Conservation (phyloP, 2,888 invertebrate genomes). For the Luperina testacea region DNA sequence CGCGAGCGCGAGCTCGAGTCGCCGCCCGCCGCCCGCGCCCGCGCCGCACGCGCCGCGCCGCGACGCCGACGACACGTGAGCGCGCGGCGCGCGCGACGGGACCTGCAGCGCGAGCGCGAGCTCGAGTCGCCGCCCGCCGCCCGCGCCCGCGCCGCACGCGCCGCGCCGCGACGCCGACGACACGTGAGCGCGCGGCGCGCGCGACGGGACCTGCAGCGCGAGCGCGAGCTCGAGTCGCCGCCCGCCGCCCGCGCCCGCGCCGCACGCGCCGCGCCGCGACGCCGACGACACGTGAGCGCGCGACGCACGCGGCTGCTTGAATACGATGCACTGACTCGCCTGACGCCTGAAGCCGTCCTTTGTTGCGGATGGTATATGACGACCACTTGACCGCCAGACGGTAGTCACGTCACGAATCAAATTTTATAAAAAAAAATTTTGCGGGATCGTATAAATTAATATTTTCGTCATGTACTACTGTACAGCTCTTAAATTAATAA, state of each 20-base stretch:
- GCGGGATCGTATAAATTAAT: neutral
- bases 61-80: no score
- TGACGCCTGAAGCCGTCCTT: neutral
- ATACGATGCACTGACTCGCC: neutral
- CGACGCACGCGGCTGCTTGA: neutral
- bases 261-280: conserved; percentile 28
- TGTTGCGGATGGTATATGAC: neutral
- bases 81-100: no score
- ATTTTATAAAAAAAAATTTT: neutral
- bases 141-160: conserved; percentile 67
- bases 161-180: no score
- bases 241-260: no score
- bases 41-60: conserved; percentile 67
- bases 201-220: no score
- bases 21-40: conserved; percentile 34
- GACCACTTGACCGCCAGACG: neutral
- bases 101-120: no score
- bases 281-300: no score
- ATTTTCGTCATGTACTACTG: neutral
- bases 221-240: no score
- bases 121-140: conserved; percentile 3
- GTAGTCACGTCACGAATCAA: neutral
- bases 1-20: no score
- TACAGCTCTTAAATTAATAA: conserved; percentile 9
- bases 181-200: no score